Evolutionary conservation across 2,888 invertebrate species (phyloP), one percentile per base, ranked within the genome.

Genomic region (Melinaea marsaeus): DNA sequence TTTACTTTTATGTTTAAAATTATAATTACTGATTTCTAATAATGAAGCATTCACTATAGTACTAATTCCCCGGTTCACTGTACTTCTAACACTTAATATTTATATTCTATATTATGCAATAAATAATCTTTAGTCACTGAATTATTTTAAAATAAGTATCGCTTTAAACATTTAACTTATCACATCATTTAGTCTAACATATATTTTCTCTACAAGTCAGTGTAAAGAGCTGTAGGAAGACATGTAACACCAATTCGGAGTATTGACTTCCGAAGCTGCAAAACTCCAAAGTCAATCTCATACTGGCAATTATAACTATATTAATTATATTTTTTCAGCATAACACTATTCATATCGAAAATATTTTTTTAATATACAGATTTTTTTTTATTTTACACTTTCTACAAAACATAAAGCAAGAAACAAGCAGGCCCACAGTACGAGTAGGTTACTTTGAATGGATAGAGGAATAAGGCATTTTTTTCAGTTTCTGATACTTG

Each of bases 161-260:
- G 73, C 73, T 71, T 70, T 69, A 68, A 71, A 42, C 67, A 72
- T 81, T 80, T 85, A 83, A 82, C 84, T 86, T 88, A 90, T 90
- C 89, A 90, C 90, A 87, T 88, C 75, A 71, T 84, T 88, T 89
- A 88, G 82, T 87, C 86, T 89, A 90, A 85, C 78, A 84, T 85
- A 86, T 86, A 72, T 85, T 81, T 79, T 79, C 77, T 84, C 89
- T 90, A 89, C 85, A 83, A 90, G 87, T 89, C 90, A 90, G 90
- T 90, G 90, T 90, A 90, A 79, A 90, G 90, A 90, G 90, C 90
- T 90, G 90, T 87, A 88, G 90, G 90, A 90, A 90, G 90, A 90
- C 90, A 78, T 90, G 82, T 75, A 81, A 89, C 90, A 75, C 88
- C 87, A 81, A 79, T 64, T 65, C 63, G 69, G 64, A 71, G 74